phyloP scores from a whole-genome alignment of 2,888 invertebrate species.

The Brenthis ino region DNA sequence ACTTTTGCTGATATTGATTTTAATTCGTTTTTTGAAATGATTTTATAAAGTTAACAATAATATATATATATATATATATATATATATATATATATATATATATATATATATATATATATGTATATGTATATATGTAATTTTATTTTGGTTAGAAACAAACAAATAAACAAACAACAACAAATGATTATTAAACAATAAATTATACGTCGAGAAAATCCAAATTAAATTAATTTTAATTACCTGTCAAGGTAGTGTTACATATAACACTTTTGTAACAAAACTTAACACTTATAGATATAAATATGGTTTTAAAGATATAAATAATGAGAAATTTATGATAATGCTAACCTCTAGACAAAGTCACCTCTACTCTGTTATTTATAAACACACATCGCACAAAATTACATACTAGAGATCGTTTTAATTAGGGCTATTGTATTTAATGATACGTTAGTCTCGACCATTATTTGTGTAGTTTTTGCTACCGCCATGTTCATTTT shows the following conservation, averaged over 20 bases:
- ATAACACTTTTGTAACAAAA: conserved; percentile 11
- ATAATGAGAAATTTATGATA: conserved; percentile 41
- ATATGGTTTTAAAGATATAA: conserved; percentile 33
- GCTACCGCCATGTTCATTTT: conserved; percentile 44
- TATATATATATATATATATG: no score
- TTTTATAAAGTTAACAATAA: no score
- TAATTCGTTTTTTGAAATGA: no score
- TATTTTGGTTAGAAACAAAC: no score
- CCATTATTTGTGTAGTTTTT: conserved; percentile 47
- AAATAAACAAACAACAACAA: no score
- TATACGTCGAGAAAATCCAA: no score
- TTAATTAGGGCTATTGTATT: conserved; percentile 49
- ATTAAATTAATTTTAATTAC: not conserved
- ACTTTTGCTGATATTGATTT: no score
- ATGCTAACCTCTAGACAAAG: conserved; percentile 49
- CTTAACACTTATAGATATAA: conserved; percentile 9
- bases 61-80: no score
- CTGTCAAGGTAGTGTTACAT: not conserved
- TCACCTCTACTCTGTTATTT: conserved; percentile 46
- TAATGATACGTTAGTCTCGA: conserved; percentile 47
- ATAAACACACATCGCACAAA: conserved; percentile 43
- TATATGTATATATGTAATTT: no score
- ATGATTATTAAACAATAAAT: no score
- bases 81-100: no score
- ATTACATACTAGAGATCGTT: conserved; percentile 44